Base-by-base conservation (phyloP, 64 coral and sea anemone genomes). In the Astreopora myriophthalma region DNA sequence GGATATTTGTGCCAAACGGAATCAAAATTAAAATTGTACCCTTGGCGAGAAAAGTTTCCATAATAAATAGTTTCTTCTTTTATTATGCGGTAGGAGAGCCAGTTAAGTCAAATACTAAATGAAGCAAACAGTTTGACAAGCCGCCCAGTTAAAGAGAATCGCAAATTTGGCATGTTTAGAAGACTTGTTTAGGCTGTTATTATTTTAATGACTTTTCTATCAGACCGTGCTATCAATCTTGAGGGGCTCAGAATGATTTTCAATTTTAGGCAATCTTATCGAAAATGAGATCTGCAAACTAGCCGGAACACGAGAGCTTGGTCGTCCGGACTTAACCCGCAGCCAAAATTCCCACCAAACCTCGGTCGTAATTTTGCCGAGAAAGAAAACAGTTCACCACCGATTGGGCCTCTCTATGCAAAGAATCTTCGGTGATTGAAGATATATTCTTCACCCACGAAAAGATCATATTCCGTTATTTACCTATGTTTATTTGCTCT, bases 221-320 rank as follows among this genome's bases (percentile, higher is more conserved):
- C 90, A 73, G 46, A 30, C 34, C 55, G 19, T 33, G 70, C 90
- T 92, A 92, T 90, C 91, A 87, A 76, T 84, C 55, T 97, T 74
- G 81, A 94, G 92, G 79, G 87, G 72, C 71, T 82, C 79, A 90
- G 88, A 97, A 91, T 97, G 81, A 91, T 90, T 94, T 90, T 87
- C 95, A 94, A 94, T 89, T 86, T 97, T 73, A 17, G 32, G 60
- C 86, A 89, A 89, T 89, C 87, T 93, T 97, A 93, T 97, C 95
- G 71, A 51, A 87, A 87, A 86, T 89, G 35, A 90, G 91, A 97
- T 97, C 91, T 88, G 68, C 91, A 93, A 90, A 91, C 95, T 85
- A 61, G 61, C 87, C 94, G 92, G 95, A 97, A 97, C 87, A 90
- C 94, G 91, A 97, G 94, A 88, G 90, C 49, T 35, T 49, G 26